phyloP scores from a whole-genome alignment of 2,113 vertebrate species.

The Nyctereutes procyonoides region DNA sequence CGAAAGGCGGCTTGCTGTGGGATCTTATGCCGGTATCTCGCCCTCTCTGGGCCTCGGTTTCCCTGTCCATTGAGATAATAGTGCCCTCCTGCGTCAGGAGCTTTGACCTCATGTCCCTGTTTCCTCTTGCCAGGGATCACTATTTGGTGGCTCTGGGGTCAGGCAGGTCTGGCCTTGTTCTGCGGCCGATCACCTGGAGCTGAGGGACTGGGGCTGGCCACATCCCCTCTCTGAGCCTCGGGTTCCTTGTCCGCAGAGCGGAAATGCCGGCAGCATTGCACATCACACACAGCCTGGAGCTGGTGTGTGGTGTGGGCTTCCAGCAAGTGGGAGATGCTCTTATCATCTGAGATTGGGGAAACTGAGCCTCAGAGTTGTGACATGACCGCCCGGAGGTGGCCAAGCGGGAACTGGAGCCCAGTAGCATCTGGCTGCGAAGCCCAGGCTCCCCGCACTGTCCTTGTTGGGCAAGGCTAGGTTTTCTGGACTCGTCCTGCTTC shows the following conservation, averaged over 20 bases:
- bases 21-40: not conserved
- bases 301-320: accelerated
- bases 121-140: not conserved
- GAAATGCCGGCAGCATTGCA: not conserved
- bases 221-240: not conserved
- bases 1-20: not conserved
- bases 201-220: not conserved
- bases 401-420: not conserved
- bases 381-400: accelerated
- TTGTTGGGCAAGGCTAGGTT: not conserved
- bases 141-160: not conserved
- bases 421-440: not conserved
- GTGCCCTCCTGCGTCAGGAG: not conserved
- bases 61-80: not conserved
- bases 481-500: accelerated
- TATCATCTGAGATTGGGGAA: not conserved
- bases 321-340: not conserved
- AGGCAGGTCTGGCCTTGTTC: not conserved
- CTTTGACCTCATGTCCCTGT: not conserved
- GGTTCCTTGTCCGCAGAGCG: not conserved
- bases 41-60: not conserved
- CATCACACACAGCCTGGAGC: not conserved
- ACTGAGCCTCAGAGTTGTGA: not conserved
- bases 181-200: not conserved
- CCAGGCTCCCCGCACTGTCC: not conserved